Base-by-base conservation (phyloP, 2,888 invertebrate species). In the Glyphotaelius pellucidus region DNA sequence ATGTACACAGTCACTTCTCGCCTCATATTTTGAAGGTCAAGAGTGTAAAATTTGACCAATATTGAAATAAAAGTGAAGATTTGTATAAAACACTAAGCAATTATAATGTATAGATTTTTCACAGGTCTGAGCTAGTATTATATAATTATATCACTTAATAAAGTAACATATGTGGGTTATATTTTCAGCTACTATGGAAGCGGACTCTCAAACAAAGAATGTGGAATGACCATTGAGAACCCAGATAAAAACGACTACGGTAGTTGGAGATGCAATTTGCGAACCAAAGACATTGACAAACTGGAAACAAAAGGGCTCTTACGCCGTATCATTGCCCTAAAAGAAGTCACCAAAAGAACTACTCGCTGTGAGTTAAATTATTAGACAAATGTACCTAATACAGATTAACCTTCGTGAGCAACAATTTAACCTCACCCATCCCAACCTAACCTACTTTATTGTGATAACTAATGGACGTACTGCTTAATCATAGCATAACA, bases 241-340 rank as follows among this genome's bases (percentile, higher is more conserved):
- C 95, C 96, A 0, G 94, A 94, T 1, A 87, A 93, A 0, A 92
- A 94, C 1, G 96, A 96, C 93, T 95, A 94, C 90, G 95, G 95
- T 1, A 95, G 95, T 3, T 96, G 96, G 96, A 94, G 96, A 12
- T 96, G 96, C 91, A 95, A 95, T 0, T 94, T 96, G 3, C 96
- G 96, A 0, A 94, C 94, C 92, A 94, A 94, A 94, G 95, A 94
- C 0, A 38, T 79, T 67, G 67, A 67, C 1, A 9, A 25, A 67
- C n/a, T 25, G 67, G 67, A 67, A 67, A 67, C 67, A 52, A 79
- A n/a, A n/a, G 79, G 90, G 38, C 38, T 31, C 7, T 9, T 91
- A 19, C 87, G 89, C 12, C 81, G 91, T 89, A 38, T 91, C 31
- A 67, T 91, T 31, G 83, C 19, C 30, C 35, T 91, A 83, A 86